phyloP scores from a whole-genome alignment of 2,888 invertebrate genomes.

The Callimorpha dominula region DNA sequence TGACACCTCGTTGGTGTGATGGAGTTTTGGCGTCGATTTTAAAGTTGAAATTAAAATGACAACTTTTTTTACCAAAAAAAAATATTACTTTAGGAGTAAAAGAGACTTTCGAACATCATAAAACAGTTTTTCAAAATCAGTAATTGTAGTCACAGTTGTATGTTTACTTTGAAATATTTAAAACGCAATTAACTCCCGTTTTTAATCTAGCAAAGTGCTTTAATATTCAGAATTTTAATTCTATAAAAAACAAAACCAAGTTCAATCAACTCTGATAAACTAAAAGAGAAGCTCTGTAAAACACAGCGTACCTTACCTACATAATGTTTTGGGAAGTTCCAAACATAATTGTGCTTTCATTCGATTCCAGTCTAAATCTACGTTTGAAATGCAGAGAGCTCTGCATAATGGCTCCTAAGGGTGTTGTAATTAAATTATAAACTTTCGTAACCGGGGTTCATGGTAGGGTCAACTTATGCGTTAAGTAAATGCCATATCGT shows the following conservation, averaged over 20 bases:
- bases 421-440: conserved; percentile 86
- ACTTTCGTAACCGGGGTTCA: conserved; percentile 71
- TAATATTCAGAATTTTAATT: not conserved
- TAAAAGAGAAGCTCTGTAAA: not conserved
- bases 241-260: not conserved
- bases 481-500: conserved; percentile 82
- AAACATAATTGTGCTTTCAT: conserved; percentile 38
- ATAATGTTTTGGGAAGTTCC: conserved; percentile 19
- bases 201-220: not conserved
- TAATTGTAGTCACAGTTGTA: too few relatives aligned
- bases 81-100: too few relatives aligned
- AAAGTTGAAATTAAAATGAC: too few relatives aligned
- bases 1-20: too few relatives aligned
- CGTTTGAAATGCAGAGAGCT: conserved; percentile 53
- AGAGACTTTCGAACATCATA: too few relatives aligned
- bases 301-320: not conserved
- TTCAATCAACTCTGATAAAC: not conserved
- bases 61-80: too few relatives aligned
- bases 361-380: conserved; percentile 46
- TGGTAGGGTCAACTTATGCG: conserved; percentile 80
- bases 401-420: conserved; percentile 76
- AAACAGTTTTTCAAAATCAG: too few relatives aligned
- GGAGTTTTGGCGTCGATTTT: too few relatives aligned
- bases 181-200: not conserved
- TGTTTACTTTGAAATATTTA: not conserved